Conservation (phyloP, 2,113 vertebrate species). For the Tringa solitaria region DNA sequence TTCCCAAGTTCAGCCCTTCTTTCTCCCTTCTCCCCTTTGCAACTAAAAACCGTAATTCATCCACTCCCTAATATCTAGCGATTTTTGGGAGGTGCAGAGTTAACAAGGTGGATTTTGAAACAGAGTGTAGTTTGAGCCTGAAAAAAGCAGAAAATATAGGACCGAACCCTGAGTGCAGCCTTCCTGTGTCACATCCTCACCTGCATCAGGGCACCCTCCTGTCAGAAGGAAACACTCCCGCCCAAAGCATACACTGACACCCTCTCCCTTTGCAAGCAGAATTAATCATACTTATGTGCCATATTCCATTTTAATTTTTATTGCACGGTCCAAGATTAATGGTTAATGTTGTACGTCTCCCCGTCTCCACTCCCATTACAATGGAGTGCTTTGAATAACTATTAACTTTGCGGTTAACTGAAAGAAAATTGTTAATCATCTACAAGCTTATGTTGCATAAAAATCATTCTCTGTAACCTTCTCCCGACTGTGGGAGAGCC, state of each 20-base stretch:
- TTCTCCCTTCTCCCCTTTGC: not conserved
- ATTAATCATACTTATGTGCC: conserved; percentile 57
- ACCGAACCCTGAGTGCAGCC: not conserved
- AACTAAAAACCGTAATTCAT: not conserved
- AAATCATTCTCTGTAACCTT: conserved; percentile 62
- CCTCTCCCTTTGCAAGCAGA: conserved; percentile 50
- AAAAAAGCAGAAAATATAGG: not conserved
- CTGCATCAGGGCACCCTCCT: not conserved
- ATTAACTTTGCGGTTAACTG: conserved; percentile 73
- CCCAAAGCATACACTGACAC: not conserved
- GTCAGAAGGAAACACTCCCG: conserved; percentile 6
- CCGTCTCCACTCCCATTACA: conserved; percentile 52
- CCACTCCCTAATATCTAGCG: not conserved
- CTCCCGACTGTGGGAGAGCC: conserved; percentile 40
- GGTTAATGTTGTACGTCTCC: conserved; percentile 66
- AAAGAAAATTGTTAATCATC: conserved; percentile 76
- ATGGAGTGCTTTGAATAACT: conserved; percentile 68
- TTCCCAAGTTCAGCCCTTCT: not conserved
- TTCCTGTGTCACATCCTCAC: not conserved
- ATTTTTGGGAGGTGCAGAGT: not conserved
- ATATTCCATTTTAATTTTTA: conserved; percentile 66
- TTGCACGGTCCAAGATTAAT: conserved; percentile 64
- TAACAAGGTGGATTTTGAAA: not conserved
- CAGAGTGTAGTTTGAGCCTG: not conserved
- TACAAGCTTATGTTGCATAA: conserved; percentile 67